Evolutionary conservation across 1,140 invertebrate species (phyloP).

Genomic region (Caenorhabditis elegans): WBcel235 BX284606.5:434001-434500

Average conservation of each 20-base stretch:
- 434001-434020: not conserved
- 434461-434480: not conserved
- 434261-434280: slow-evolving; percentile 21
- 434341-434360: not conserved
- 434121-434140: not conserved
- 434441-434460: not conserved
- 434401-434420: not conserved
- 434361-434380: slow-evolving; percentile 34
- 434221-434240: not conserved
- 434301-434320: not conserved
- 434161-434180: slow-evolving; percentile 30
- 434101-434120: not conserved
- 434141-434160: not conserved
- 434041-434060: not conserved
- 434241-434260: slow-evolving; percentile 3
- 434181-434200: no score
- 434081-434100: not conserved
- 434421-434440: not conserved
- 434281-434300: not conserved
- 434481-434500: slow-evolving; percentile 5
- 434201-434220: slow-evolving; percentile 9
- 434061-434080: not conserved
- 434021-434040: not conserved
- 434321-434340: not conserved
- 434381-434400: slow-evolving; percentile 10